Percentiles rank a stretch among this genome's conserved stretches.
These are phyloP conservation scores for Stercorarius parasiticus DNA, from an alignment of 2,113 vertebrate genomes.

Conservation along the genomic window DNA sequence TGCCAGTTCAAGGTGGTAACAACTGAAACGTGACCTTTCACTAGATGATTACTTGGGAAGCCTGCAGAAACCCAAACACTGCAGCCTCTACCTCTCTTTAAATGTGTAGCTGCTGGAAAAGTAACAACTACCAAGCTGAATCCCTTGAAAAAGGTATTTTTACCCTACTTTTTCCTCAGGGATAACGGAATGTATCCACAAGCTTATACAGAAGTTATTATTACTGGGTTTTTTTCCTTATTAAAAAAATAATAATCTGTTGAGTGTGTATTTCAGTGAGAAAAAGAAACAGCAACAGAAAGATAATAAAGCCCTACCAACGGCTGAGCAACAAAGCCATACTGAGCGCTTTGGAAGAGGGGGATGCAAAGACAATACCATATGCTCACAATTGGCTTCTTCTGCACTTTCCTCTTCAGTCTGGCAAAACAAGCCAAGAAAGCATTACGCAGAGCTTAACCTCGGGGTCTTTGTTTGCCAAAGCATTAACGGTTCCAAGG, in stretches of 20 bases:
- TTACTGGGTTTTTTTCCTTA: not conserved
- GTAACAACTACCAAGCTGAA: not conserved
- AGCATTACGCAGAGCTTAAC: not conserved
- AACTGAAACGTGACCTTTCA: not conserved
- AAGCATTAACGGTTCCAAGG: not conserved
- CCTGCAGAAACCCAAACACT: not conserved
- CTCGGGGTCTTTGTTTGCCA: not conserved
- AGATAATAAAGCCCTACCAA: not conserved
- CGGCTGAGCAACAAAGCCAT: not conserved
- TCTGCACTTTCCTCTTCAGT: not conserved
- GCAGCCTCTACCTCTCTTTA: not conserved
- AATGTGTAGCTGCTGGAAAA: not conserved
- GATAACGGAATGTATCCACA: not conserved
- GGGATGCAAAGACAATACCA: not conserved
- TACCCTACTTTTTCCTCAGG: not conserved
- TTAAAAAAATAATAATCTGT: not conserved
- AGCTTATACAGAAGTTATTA: not conserved
- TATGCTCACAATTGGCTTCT: not conserved
- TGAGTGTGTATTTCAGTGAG: not conserved
- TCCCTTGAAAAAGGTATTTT: not conserved
- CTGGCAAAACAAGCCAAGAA: not conserved
- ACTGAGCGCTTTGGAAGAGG: accelerated
- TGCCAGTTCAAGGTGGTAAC: not conserved
- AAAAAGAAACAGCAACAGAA: not conserved
- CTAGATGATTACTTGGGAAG: not conserved